phyloP scores from a whole-genome alignment of 1,140 invertebrate genomes.

The Magallana ariakensis region DNA sequence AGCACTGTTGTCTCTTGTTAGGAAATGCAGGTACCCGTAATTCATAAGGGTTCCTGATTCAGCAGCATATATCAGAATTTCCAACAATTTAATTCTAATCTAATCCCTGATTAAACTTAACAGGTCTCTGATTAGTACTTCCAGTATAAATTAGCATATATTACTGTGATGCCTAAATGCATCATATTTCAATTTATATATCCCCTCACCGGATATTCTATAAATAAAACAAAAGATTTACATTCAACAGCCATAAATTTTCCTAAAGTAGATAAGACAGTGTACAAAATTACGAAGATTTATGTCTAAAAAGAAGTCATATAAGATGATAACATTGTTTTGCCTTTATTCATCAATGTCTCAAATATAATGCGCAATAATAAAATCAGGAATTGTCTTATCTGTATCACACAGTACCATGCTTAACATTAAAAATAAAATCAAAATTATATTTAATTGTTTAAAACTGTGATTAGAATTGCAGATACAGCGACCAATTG shows the following conservation, averaged over 20 bases:
- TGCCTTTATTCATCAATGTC: slow-evolving; percentile 28
- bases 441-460: not conserved
- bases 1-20: not conserved
- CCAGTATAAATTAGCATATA: not conserved
- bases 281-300: slow-evolving; percentile 11
- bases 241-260: slow-evolving; percentile 24
- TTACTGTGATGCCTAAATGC: not conserved
- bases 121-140: not conserved
- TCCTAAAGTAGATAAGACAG: slow-evolving; percentile 33
- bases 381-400: not conserved
- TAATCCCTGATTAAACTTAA: not conserved
- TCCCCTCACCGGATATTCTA: slow-evolving; percentile 2
- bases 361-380: not conserved
- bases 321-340: slow-evolving; percentile 3
- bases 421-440: not conserved
- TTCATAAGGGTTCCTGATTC: no score
- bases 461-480: not conserved
- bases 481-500: not conserved
- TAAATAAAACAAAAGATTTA: slow-evolving; percentile 11
- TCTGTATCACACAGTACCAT: not conserved
- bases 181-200: not conserved
- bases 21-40: no score
- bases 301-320: not conserved
- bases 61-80: no score
- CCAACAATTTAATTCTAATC: not conserved